These are phyloP conservation scores for Liparis tanakae DNA, from an alignment of 2,797 vertebrate genomes.

Conservation along the genomic window DNA sequence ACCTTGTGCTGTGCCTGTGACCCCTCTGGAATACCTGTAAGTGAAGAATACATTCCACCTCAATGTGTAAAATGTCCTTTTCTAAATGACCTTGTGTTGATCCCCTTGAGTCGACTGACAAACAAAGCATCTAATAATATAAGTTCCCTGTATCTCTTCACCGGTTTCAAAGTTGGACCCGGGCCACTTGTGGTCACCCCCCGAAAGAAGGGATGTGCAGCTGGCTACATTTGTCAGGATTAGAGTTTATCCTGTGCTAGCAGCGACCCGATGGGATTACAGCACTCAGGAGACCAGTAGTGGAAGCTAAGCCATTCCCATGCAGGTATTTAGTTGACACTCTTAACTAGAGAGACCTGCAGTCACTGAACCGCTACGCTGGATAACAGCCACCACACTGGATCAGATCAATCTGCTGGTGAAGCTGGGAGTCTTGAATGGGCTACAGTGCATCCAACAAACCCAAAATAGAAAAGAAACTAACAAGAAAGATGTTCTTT, in stretches of 20 bases:
- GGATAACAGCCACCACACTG: background rate
- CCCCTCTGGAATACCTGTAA: background rate
- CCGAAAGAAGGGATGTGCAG: constrained; percentile 57
- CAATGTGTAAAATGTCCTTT: background rate
- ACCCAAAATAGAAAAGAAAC: background rate
- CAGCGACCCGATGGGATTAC: constrained; percentile 65
- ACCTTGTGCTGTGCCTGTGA: background rate
- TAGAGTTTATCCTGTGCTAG: constrained; percentile 68
- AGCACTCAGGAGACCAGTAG: constrained; percentile 44
- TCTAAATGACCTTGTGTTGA: background rate
- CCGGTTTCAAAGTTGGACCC: constrained; percentile 25
- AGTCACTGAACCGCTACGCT: background rate
- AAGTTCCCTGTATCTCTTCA: constrained; percentile 11
- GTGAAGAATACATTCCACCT: background rate
- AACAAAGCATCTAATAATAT: background rate
- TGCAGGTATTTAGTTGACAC: constrained; percentile 48
- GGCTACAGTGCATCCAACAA: background rate
- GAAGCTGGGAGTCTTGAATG: background rate
- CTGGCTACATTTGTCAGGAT: constrained; percentile 73
- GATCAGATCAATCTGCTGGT: background rate
- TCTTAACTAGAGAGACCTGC: constrained; percentile 27
- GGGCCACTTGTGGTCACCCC: constrained; percentile 30
- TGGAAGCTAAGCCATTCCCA: constrained; percentile 45
- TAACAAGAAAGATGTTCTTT: background rate
- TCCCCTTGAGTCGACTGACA: background rate